A percentile compares a stretch with the other conserved stretches of the same genome.
Conservation (phyloP, 2,797 vertebrate species). For the Hemibagrus guttatus region DNA sequence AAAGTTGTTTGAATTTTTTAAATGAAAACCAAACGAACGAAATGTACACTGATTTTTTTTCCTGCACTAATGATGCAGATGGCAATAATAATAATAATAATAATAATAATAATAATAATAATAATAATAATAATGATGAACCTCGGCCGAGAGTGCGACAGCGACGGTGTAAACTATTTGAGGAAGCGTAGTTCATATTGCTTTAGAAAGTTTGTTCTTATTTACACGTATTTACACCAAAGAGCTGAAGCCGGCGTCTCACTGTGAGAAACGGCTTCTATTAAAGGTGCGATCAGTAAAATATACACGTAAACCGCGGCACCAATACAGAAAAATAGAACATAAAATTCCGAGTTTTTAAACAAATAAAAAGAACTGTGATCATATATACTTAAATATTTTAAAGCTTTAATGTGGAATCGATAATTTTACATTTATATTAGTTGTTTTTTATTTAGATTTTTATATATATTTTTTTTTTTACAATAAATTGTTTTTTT, state of each 20-base stretch:
- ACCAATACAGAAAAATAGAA: not conserved
- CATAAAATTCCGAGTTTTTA: not conserved
- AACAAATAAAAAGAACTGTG: not conserved
- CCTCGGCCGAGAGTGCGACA: not conserved
- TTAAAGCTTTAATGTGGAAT: no score
- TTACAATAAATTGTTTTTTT: no score
- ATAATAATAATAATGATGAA: not conserved
- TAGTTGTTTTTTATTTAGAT: not conserved
- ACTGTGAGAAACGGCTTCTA: not conserved
- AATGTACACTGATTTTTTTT: not conserved
- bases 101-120: no score
- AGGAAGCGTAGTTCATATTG: slow-evolving; percentile 22
- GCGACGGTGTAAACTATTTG: slow-evolving; percentile 4
- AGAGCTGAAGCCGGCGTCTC: not conserved
- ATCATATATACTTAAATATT: not conserved
- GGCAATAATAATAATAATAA: not conserved
- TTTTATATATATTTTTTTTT: no score
- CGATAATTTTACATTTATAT: not conserved
- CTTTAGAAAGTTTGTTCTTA: slow-evolving; percentile 1
- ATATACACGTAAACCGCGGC: not conserved
- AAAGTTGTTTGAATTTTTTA: not conserved
- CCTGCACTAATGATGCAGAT: not conserved
- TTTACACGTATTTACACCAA: not conserved
- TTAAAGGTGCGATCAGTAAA: slow-evolving; percentile 4
- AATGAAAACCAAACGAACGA: not conserved